A percentile compares a stretch with the other conserved stretches of the same genome.
Evolutionary conservation across 2,888 invertebrate genomes (phyloP).

Genomic region (Cheilosia soror): DNA sequence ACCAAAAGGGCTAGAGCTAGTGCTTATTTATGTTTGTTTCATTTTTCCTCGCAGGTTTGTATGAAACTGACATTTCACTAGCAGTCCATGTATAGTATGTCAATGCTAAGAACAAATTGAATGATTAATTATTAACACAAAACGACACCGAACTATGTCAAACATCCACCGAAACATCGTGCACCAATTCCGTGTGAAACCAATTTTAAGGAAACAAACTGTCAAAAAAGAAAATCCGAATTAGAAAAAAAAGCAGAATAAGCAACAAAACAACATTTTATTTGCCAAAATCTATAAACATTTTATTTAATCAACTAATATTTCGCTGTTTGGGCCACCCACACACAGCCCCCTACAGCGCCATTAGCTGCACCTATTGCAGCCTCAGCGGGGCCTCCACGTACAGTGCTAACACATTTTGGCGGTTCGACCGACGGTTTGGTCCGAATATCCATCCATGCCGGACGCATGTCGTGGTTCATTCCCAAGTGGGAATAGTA

Average conservation of each 20-base stretch:
- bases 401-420: not conserved
- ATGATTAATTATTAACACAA: too few species aligned
- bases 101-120: too few species aligned
- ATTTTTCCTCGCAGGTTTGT: too few species aligned
- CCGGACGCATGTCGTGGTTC: not conserved
- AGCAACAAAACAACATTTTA: not conserved
- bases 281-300: not conserved
- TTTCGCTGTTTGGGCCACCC: not conserved
- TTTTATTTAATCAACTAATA: not conserved
- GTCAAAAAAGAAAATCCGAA: too few species aligned
- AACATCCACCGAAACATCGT: too few species aligned
- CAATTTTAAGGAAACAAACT: too few species aligned
- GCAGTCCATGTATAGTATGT: too few species aligned
- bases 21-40: too few species aligned
- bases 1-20: too few species aligned
- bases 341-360: not conserved
- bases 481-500: not conserved
- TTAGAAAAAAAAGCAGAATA: not conserved
- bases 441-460: slow-evolving; percentile 1
- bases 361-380: not conserved
- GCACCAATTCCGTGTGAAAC: too few species aligned
- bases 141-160: too few species aligned
- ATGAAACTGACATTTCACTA: too few species aligned
- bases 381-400: not conserved
- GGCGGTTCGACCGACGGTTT: not conserved